These are phyloP conservation scores for Geodia barretti DNA, from an alignment of 37 sponge, comb jelly and placozoan species.

Conservation along the genomic window DNA sequence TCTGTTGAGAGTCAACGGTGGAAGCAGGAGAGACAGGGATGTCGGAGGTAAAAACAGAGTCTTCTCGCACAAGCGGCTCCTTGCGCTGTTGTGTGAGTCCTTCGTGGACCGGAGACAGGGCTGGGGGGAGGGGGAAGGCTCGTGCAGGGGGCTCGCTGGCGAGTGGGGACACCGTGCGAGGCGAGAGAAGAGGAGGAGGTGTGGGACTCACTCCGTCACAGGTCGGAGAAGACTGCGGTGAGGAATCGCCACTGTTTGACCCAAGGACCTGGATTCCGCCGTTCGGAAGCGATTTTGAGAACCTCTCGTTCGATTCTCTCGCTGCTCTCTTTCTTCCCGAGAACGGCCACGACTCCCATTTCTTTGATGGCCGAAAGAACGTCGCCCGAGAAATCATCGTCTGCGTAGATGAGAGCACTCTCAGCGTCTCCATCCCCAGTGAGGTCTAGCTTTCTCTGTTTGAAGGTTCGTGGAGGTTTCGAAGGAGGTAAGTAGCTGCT, in stretches of 20 bases:
- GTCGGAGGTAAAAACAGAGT: too few relatives aligned
- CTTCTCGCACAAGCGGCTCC: neutral
- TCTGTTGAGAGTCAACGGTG: neutral
- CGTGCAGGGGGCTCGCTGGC: neutral
- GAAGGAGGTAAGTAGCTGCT: slow-evolving; percentile 19
- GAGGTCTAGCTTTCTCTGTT: neutral
- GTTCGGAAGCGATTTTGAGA: neutral
- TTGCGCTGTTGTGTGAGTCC: neutral
- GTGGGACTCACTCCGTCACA: neutral
- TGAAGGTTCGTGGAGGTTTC: slow-evolving; percentile 62
- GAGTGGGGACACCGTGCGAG: neutral
- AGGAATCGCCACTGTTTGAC: neutral
- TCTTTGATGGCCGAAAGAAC: slow-evolving; percentile 37
- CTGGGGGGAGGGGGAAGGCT: neutral
- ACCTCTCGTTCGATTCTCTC: neutral
- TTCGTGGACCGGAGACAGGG: neutral
- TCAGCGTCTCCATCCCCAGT: neutral
- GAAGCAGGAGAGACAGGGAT: neutral
- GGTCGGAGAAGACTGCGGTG: neutral
- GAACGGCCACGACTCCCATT: slow-evolving; percentile 12
- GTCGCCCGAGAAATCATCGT: slow-evolving; percentile 34
- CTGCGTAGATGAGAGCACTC: neutral
- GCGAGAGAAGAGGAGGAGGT: neutral
- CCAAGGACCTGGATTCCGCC: neutral
- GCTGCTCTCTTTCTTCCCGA: slow-evolving; percentile 9